A percentile compares a stretch with the other conserved stretches of the same genome.
These are phyloP conservation scores for Falcunculus frontatus DNA, from an alignment of 2,113 vertebrate genomes.

Conservation along the genomic window DNA sequence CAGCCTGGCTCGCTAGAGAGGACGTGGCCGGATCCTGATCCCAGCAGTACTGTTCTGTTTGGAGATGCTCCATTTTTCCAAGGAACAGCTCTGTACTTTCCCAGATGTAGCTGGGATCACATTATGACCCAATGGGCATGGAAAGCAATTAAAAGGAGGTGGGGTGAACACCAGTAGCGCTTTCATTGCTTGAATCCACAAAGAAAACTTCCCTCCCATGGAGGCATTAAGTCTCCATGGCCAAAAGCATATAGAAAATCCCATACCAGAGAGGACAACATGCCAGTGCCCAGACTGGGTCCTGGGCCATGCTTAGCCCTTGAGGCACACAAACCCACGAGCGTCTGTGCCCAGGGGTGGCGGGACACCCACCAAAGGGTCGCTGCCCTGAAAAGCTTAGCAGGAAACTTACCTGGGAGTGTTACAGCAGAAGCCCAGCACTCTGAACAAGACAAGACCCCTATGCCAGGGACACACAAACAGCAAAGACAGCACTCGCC, in stretches of 20 bases:
- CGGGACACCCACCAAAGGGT: background rate
- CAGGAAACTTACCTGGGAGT: accelerated
- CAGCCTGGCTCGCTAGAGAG: background rate
- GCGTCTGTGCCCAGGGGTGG: background rate
- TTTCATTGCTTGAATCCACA: background rate
- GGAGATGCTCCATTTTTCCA: background rate
- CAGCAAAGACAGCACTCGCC: background rate
- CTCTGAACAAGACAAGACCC: accelerated
- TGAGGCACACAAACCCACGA: background rate
- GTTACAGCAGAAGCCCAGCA: background rate
- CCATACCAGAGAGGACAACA: background rate
- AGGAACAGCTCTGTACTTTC: background rate
- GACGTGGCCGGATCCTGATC: background rate
- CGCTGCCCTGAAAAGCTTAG: background rate
- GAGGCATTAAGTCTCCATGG: background rate
- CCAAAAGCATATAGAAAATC: background rate
- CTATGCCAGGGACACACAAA: background rate
- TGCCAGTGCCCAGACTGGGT: background rate
- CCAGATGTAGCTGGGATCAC: background rate
- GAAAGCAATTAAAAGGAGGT: background rate
- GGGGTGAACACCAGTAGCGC: background rate
- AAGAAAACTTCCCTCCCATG: background rate
- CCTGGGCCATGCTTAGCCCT: background rate
- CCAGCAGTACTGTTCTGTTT: background rate
- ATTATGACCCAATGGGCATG: background rate